Base-by-base conservation (phyloP, 2,797 vertebrate genomes). In the Salmo trutta region DNA sequence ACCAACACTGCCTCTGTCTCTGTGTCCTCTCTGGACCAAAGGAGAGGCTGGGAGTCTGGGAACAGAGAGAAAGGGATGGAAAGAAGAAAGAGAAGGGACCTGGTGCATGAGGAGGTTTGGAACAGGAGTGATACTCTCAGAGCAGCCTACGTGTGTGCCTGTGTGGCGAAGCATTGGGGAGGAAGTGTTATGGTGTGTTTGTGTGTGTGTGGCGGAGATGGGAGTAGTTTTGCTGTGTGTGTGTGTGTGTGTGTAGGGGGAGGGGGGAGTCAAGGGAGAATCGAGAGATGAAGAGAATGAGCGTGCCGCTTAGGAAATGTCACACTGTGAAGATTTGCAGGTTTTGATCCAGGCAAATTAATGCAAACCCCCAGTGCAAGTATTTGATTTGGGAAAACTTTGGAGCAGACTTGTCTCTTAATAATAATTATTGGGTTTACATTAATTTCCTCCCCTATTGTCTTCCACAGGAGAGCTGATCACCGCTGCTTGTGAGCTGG, bases 341-440 rank as follows among this genome's bases (percentile, higher is more conserved):
- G 94, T 94, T 99, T 98, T 98, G 97, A 98, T 98, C 96, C 96
- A 94, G 95, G 96, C 95, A 97, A 99, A 99, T 99, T 98, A 99
- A 98, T 98, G 97, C 97, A 99, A 99, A 99, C 98, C 95, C 97
- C 96, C 97, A 99, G 94, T 95, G 97, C 96, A 98, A 98, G 97
- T 97, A 97, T 97, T 98, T 96, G 97, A 97, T 97, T 98, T 98
- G 96, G 96, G 95, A 96, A 98, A 99, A 98, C 96, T 99, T 99
- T 96, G 96, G 96, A 97, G 95, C 95, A 96, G 96, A 96, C 96
- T 97, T 97, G 95, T 96, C 97, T 96, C 95, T 95, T 98, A 98
- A 98, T 98, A 98, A 97, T 99, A 98, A 99, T 99, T 96, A 99
- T 98, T 98, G 97, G 96, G 97, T 99, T 99, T 99, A 97, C 96